Base-by-base conservation (phyloP, 2,113 vertebrate genomes). In the Phylloscopus trochiloides region DNA sequence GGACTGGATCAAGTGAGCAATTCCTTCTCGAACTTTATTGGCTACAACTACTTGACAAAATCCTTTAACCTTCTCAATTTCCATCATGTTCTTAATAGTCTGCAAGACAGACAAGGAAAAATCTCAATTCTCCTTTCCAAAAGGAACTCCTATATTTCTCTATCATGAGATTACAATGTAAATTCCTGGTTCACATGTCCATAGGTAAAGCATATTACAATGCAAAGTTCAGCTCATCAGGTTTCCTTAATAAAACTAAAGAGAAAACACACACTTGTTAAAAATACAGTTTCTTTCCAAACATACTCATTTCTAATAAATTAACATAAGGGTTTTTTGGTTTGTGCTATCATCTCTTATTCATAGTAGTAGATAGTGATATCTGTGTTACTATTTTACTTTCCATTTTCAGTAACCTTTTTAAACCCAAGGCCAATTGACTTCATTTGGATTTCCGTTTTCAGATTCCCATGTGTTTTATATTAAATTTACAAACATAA, bases 31-130 rank as follows among this genome's bases (percentile, higher is more conserved):
- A 67, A 99, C 98, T 96, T 99, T 99, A 74, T 98, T 98, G 52
- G 99, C 98, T 66, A 99, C 99, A 57, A 99, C 99, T 2, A 99
- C 98, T 96, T 99, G 99, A 97, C 99, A 99, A 97, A 99, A 99
- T 78, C 99, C 99, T 96, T 99, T 99, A 28, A 99, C 99, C 77
- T 98, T 99, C 96, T 99, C 99, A 52, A 99, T 99, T 86, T 99
- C 99, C 98, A 99, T 99, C 99, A 99, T 99, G 92, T 99, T 99
- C 97, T 99, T 99, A 89, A 99, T 99, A 32, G 99, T 98, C 99
- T 99, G 97, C 31, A 57, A 90, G 61, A 96, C 18, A 97, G 51
- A n/a, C 31, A 83, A 80, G 20, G 16, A 45, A n/a, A 61, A 85
- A 58, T 29, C 6, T 82, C 71, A 67, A 29, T 13, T 77, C 52